These are phyloP conservation scores for Myodes glareolus DNA, from an alignment of 2,113 vertebrate species.

Conservation along the genomic window DNA sequence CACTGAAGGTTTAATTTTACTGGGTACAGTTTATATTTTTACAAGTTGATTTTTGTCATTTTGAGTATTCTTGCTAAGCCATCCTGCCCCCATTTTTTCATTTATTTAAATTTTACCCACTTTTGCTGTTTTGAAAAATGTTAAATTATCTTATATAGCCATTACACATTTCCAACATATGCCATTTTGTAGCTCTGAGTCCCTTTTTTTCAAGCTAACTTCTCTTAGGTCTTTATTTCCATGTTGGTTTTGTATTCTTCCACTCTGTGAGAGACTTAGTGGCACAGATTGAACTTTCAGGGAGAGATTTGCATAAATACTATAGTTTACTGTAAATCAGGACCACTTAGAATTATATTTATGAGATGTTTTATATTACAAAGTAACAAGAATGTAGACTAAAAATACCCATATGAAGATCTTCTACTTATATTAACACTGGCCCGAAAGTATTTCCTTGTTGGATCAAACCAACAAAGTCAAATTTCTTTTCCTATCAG, in stretches of 20 bases:
- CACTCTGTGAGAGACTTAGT: not conserved
- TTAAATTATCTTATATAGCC: not conserved
- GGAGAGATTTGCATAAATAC: not conserved
- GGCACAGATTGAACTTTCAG: not conserved
- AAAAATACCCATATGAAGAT: not conserved
- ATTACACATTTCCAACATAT: not conserved
- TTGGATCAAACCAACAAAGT: not conserved
- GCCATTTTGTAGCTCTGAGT: not conserved
- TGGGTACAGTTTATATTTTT: conserved; percentile 8
- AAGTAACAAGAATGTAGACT: not conserved
- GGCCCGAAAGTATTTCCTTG: not conserved
- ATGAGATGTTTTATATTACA: not conserved
- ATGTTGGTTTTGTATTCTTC: not conserved
- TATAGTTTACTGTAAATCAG: not conserved
- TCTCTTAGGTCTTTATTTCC: not conserved
- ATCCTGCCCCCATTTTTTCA: not conserved
- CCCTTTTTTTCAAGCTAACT: not conserved
- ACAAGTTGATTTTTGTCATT: conserved; percentile 38
- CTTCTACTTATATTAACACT: not conserved
- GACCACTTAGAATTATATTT: conserved; percentile 18
- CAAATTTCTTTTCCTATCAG: not conserved
- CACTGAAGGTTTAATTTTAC: conserved; percentile 26
- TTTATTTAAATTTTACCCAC: not conserved
- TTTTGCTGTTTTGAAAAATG: not conserved
- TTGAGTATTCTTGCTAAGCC: not conserved